A percentile compares a stretch with the other conserved stretches of the same genome.
These are phyloP conservation scores for Cochlearius cochlearius DNA, from an alignment of 2,113 vertebrate genomes.

Conservation along the genomic window DNA sequence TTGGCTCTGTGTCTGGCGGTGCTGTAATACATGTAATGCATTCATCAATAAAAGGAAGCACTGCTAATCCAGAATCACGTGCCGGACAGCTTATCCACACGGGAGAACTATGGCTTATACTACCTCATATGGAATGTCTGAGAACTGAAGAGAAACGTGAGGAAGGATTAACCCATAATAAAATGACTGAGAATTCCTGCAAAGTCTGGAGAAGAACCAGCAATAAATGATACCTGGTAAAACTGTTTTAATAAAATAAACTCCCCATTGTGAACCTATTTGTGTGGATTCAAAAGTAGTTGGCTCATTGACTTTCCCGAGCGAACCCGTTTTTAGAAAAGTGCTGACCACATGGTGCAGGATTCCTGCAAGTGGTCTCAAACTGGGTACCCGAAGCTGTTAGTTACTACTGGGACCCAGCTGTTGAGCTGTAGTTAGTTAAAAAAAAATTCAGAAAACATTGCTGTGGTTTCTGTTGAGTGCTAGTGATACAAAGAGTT, in stretches of 20 bases:
- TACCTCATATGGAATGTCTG: neutral
- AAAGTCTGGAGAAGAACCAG: neutral
- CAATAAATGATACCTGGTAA: neutral
- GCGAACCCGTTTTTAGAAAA: neutral
- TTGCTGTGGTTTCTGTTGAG: neutral
- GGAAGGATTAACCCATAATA: neutral
- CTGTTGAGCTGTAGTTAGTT: neutral
- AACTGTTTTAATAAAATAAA: neutral
- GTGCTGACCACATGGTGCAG: neutral
- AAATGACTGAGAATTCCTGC: neutral
- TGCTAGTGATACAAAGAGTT: neutral
- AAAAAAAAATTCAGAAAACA: neutral
- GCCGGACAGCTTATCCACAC: neutral
- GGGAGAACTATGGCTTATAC: neutral
- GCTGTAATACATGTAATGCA: neutral
- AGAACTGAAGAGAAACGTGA: neutral
- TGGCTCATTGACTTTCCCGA: neutral
- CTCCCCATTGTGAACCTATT: neutral
- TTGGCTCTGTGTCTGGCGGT: neutral
- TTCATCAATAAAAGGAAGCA: neutral
- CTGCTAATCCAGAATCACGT: neutral
- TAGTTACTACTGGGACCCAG: neutral
- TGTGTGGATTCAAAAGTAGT: neutral
- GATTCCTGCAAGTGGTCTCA: neutral
- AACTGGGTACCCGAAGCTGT: neutral